phyloP scores from a whole-genome alignment of 1,140 invertebrate species.

The Cephus cinctus region DNA sequence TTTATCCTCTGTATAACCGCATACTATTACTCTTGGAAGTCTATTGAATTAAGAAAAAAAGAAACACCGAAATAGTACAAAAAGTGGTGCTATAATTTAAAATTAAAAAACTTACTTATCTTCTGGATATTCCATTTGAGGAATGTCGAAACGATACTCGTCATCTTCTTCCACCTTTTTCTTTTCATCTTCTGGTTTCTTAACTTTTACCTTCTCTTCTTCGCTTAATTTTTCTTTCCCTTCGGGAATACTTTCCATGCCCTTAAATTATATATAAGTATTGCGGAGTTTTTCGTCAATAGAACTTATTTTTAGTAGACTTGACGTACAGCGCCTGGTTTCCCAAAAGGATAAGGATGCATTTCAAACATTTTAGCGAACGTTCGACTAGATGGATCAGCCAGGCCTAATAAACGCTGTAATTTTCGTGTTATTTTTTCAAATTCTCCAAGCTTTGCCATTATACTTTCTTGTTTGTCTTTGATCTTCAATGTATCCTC shows the following conservation, averaged over 20 bases:
- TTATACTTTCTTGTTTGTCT: constrained; percentile 35
- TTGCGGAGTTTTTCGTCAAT: not conserved
- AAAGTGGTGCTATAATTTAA: not conserved
- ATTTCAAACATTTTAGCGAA: constrained; percentile 36
- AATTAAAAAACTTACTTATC: constrained; percentile 34
- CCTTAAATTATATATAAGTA: no score
- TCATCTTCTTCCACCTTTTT: constrained; percentile 1
- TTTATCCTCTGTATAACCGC: constrained; percentile 40
- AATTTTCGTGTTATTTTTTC: constrained; percentile 43
- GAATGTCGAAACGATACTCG: constrained; percentile 29
- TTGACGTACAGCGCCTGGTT: constrained; percentile 12
- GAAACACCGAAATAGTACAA: not conserved
- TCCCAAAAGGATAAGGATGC: constrained; percentile 24
- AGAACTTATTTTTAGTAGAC: constrained; percentile 3
- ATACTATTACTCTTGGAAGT: constrained; percentile 46
- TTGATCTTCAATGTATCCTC: constrained; percentile 36
- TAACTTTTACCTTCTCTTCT: no score
- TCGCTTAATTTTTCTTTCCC: no score
- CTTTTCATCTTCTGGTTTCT: not conserved
- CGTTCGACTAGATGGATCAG: constrained; percentile 28
- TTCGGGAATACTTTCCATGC: constrained; percentile 6
- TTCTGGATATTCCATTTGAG: constrained; percentile 38
- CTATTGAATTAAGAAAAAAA: constrained; percentile 17
- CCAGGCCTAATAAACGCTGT: constrained; percentile 37
- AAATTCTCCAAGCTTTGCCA: constrained; percentile 41